Evolutionary conservation across 2,797 vertebrate species (phyloP), one percentile per base, ranked within the genome.

Genomic region (Lagocephalus sceleratus): DNA sequence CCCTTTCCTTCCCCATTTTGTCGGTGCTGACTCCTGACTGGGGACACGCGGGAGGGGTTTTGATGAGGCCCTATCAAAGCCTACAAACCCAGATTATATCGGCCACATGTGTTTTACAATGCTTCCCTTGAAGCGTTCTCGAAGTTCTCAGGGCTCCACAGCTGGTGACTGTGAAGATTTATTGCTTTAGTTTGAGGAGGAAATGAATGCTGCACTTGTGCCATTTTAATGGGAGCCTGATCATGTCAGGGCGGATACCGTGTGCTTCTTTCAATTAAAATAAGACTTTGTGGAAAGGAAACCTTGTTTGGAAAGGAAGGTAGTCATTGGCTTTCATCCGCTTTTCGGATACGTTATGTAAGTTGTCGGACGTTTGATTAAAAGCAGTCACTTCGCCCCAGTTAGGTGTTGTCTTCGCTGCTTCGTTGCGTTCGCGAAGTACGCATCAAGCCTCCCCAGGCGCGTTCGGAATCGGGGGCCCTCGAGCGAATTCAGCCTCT

Each of bases 121-220:
- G 77, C 49, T 59, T 59, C 47, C 63, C 73, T 80, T 74, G 64
- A 73, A 57, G 57, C 63, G 6, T 62, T 68, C 74, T 78, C 65
- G 22, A 81, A 55, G 64, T 78, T 79, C 68, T 69, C 43, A 43
- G 64, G 47, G 55, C 81, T 79, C 73, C 43, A 23, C 71, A 78
- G 76, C 75, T 55, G 35, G 73, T 73, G 67, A 76, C 75, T 63
- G 63, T 45, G 63, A 60, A 76, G 80, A 86, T 90, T 84, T 88
- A 88, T 84, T 66, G 73, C 71, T 58, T 55, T 60, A 75, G 63
- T 77, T 78, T 56, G 44, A 85, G 71, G 55, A 80, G 76, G 84
- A 86, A 88, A 88, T 86, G 63, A 87, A 81, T 78, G 69, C 78
- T 72, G 75, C 73, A 64, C 68, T 84, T 83, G 75, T 79, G 78